Evolutionary conservation across 2,888 invertebrate genomes (phyloP).

Genomic region (Oxyteleia sp.): DNA sequence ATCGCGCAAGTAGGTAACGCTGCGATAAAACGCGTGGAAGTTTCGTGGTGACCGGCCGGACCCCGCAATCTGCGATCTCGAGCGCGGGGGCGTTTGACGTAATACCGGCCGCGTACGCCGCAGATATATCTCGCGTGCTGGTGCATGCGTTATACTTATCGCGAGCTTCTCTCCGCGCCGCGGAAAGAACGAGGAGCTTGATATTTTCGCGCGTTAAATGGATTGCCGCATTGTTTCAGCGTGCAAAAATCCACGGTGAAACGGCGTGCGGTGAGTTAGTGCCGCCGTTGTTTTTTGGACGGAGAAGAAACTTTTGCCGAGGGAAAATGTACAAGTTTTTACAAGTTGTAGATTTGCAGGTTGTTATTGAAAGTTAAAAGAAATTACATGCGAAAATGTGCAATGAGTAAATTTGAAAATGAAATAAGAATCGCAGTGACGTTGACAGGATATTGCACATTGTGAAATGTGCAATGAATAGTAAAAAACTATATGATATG

Average conservation of each 20-base stretch:
- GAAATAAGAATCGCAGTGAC: too few species aligned
- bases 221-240: conserved; percentile 65
- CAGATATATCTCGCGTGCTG: conserved; percentile 64
- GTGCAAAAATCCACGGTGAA: conserved; percentile 14
- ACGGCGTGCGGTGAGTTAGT: conserved; percentile 35
- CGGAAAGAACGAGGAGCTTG: conserved; percentile 51
- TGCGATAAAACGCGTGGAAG: conserved; percentile 58
- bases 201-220: conserved; percentile 66
- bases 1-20: conserved; percentile 48
- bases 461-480: too few species aligned
- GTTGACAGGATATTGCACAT: too few species aligned
- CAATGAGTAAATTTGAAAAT: too few species aligned
- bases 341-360: too few species aligned
- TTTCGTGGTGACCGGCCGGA: conserved; percentile 44
- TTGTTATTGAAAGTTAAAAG: too few species aligned
- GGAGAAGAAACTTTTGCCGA: neutral
- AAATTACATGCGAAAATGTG: too few species aligned
- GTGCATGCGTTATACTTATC: conserved; percentile 73
- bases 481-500: too few species aligned
- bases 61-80: conserved; percentile 58
- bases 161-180: conserved; percentile 52
- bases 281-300: conserved; percentile 22
- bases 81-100: conserved; percentile 69
- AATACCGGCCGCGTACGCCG: conserved; percentile 59
- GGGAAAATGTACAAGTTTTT: neutral